Conservation (phyloP, 2,113 vertebrate genomes). For the Corythaeola cristata region DNA sequence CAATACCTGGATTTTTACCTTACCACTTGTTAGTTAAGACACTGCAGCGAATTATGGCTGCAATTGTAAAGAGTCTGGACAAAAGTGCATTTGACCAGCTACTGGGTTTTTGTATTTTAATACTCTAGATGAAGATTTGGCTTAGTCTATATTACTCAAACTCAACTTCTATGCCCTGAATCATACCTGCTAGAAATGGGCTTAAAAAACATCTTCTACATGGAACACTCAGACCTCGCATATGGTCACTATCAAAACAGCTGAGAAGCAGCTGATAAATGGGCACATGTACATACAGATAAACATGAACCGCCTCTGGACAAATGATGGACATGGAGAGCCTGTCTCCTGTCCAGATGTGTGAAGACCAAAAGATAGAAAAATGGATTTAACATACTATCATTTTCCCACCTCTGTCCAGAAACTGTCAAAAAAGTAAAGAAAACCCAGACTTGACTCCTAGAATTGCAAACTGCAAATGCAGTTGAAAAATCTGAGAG, state of each 20-base stretch:
- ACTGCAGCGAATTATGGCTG: neutral
- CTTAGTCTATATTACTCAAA: neutral
- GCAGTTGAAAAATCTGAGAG: neutral
- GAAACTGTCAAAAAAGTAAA: neutral
- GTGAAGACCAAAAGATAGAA: neutral
- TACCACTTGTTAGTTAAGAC: neutral
- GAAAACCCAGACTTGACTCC: accelerated
- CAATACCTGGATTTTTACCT: neutral
- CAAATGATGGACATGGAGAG: neutral
- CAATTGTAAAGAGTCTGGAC: neutral
- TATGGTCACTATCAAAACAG: neutral
- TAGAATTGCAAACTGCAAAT: neutral
- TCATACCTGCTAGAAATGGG: neutral
- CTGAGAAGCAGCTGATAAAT: neutral
- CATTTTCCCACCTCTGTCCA: neutral
- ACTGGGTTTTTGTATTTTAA: neutral
- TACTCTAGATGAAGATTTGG: neutral
- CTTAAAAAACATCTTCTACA: neutral
- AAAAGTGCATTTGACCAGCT: neutral
- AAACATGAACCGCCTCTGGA: neutral
- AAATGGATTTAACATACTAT: neutral
- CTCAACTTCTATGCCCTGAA: neutral
- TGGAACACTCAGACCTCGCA: neutral
- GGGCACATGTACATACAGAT: neutral
- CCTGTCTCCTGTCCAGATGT: neutral